Conservation (phyloP, 2,113 vertebrate genomes). For the Polyodon spathula region DNA sequence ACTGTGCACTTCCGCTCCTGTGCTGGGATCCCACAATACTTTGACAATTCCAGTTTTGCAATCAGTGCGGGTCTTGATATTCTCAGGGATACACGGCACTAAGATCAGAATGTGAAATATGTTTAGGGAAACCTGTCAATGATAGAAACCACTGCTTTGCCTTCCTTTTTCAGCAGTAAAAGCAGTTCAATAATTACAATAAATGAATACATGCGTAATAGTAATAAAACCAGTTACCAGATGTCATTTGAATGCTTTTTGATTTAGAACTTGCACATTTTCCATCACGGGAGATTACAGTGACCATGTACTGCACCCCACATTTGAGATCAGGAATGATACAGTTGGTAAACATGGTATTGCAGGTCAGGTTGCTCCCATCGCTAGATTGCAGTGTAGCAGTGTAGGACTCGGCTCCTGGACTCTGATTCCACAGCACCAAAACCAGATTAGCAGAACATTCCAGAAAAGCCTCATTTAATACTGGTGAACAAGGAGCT, state of each 20-base stretch:
- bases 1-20: constrained; percentile 28
- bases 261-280: constrained; percentile 45
- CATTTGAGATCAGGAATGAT: constrained; percentile 43
- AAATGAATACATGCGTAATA: too few species aligned
- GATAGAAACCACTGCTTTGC: too few species aligned
- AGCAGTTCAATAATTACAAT: too few species aligned
- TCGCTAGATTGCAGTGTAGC: constrained; percentile 36
- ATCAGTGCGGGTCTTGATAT: constrained; percentile 23
- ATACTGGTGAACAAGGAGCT: constrained; percentile 51
- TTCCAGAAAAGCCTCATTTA: constrained; percentile 37
- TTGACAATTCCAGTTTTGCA: constrained; percentile 36
- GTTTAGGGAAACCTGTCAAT: too few species aligned
- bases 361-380: constrained; percentile 45
- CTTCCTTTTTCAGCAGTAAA: too few species aligned
- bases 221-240: constrained; percentile 34
- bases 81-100: constrained; percentile 55
- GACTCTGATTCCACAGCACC: constrained; percentile 40
- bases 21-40: constrained; percentile 31
- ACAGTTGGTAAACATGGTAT: constrained; percentile 39
- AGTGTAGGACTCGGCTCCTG: constrained; percentile 37
- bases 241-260: constrained; percentile 35
- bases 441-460: constrained; percentile 44
- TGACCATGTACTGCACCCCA: constrained; percentile 37
- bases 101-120: neutral
- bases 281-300: constrained; percentile 34